These are phyloP conservation scores for Dysidea cf. avara DNA, from an alignment of 37 sponge, comb jelly and placozoan species.

Conservation along the genomic window DNA sequence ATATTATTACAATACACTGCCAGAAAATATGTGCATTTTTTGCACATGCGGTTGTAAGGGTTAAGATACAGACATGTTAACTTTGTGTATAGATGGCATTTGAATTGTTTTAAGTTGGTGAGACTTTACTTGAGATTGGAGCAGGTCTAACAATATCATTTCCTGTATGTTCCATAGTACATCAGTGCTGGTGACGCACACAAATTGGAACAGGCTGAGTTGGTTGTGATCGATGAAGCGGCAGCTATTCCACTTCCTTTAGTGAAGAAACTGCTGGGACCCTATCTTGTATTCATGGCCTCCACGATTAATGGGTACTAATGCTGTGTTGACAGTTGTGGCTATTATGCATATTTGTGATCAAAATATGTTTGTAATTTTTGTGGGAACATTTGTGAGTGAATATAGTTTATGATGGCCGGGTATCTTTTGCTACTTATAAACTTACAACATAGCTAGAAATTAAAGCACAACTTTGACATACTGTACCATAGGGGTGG, in stretches of 20 bases:
- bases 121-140: not conserved
- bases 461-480: no score
- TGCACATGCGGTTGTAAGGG: not conserved
- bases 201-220: slow-evolving; percentile 93
- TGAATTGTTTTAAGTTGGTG: not conserved
- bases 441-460: no score
- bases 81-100: not conserved
- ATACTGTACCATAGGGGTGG: no score
- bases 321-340: not conserved
- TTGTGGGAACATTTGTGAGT: no score
- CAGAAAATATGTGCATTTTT: no score
- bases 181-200: slow-evolving; percentile 84
- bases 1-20: no score
- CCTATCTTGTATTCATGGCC: slow-evolving; percentile 92
- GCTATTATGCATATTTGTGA: not conserved
- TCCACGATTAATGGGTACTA: slow-evolving; percentile 95
- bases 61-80: not conserved
- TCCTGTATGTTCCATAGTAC: no score
- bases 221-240: slow-evolving; percentile 94
- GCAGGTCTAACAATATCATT: not conserved
- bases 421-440: no score
- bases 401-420: no score
- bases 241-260: slow-evolving; percentile 98
- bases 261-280: slow-evolving; percentile 88
- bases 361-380: not conserved